Percentiles rank a stretch among this genome's conserved stretches.
phyloP scores from a whole-genome alignment of 2,797 vertebrate genomes.

The Syncerus caffer region DNA sequence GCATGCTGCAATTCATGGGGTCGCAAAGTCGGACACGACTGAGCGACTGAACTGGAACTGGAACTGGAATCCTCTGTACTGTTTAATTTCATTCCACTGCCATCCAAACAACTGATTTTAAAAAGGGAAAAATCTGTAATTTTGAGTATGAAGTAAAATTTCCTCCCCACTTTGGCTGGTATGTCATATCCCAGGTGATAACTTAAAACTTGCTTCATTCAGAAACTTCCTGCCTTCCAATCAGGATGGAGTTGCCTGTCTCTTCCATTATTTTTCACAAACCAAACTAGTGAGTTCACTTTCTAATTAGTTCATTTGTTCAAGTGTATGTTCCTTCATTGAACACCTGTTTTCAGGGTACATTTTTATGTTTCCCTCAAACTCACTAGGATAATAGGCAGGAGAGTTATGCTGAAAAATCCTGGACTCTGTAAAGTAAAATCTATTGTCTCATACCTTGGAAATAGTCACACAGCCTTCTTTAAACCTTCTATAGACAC shows the following conservation, averaged over 20 bases:
- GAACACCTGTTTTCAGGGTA: background rate
- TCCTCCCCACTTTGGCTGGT: background rate
- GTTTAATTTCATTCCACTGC: background rate
- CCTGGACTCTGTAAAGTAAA: background rate
- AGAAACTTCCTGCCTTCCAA: background rate
- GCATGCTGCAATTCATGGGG: too few species aligned
- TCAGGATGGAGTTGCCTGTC: background rate
- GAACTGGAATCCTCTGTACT: background rate
- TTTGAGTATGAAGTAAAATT: background rate
- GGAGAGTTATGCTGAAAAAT: background rate
- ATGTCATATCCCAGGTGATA: background rate
- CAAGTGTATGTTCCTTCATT: background rate
- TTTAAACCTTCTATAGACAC: background rate
- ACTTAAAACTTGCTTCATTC: background rate
- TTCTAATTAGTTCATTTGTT: background rate
- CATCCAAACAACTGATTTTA: conserved; percentile 7
- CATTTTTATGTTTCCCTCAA: background rate
- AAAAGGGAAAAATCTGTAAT: background rate
- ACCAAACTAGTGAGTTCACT: background rate
- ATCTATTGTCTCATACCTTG: background rate
- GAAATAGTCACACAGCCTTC: background rate
- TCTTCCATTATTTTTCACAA: background rate
- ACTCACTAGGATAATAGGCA: background rate
- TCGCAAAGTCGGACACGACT: too few species aligned
- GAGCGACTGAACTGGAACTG: too few species aligned